Base-by-base conservation (phyloP, 1,140 invertebrate species). In the Chironomus tepperi region DNA sequence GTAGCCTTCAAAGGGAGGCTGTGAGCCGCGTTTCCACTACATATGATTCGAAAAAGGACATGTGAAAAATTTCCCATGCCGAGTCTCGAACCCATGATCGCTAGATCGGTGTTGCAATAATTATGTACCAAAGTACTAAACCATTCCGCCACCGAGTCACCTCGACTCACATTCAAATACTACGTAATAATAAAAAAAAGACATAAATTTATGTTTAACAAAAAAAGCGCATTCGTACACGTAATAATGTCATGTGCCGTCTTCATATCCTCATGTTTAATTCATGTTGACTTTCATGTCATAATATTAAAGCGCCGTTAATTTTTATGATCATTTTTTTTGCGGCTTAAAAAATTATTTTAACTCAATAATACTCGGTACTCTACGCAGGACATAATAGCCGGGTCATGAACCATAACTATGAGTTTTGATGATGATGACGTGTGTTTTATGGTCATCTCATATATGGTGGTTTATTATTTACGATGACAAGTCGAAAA, bases 261-360 rank as follows among this genome's bases (percentile, higher is more conserved):
- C 47, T 57, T 57, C 47, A 15, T n/a, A n/a, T 57, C n/a, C 47
- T 57, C 47, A 57, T 57, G 47, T 57, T 57, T 57, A 57, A 57
- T 57, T 57, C 47, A 57, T 57, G n/a, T 57, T 57, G 47, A 57
- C 47, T 57, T 57, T 15, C 12, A 12, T 57, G 10, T 57, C 47
- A 57, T n/a, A 57, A n/a, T 57, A 57, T 57, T 57, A 57, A 57
- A 57, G 10, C 47, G 47, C 47, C 47, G 47, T 57, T 57, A 57
- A 57, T 57, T 57, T 57, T 57, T 57, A 57, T 57, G 47, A n/a
- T 57, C 47, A 34, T 5, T 34, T 34, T 34, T 34, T 34, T 34
- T 34, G 24, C 24, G 24, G 24, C 24, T 34, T 34, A 57, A 57
- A 57, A 57, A 57, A 57, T 15, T 34, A 5, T 34, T 34, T 34